phyloP scores from a whole-genome alignment of 2,113 vertebrate genomes.

The Phycodurus eques region DNA sequence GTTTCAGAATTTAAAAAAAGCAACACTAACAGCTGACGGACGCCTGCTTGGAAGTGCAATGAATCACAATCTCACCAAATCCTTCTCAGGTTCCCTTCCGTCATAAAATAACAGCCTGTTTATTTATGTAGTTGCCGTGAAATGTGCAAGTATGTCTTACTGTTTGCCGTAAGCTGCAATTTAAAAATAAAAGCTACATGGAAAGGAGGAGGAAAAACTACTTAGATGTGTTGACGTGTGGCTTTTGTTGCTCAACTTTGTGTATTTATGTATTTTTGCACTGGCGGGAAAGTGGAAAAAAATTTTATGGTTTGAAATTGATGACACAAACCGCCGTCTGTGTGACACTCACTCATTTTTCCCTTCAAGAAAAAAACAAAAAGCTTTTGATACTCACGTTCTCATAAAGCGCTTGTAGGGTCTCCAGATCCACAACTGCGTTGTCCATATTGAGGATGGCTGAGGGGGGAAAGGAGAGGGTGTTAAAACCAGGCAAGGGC shows the following conservation, averaged over 20 bases:
- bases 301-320: conserved; percentile 21
- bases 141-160: conserved; percentile 53
- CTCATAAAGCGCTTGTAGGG: conserved; percentile 94
- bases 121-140: conserved; percentile 48
- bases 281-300: conserved; percentile 39
- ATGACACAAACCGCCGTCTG: conserved; percentile 32
- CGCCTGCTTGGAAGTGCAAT: background rate
- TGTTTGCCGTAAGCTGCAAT: conserved; percentile 48
- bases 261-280: conserved; percentile 38
- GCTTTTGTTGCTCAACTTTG: conserved; percentile 39
- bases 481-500: conserved; percentile 16
- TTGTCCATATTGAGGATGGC: conserved; percentile 97
- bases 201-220: conserved; percentile 30
- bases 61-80: conserved; percentile 6
- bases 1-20: conserved; percentile 32
- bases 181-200: conserved; percentile 54
- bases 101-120: conserved; percentile 56
- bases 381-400: conserved; percentile 86
- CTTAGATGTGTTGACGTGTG: conserved; percentile 21
- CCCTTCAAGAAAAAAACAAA: conserved; percentile 13
- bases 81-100: conserved; percentile 38
- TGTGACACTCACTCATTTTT: conserved; percentile 16
- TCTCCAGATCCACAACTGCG: conserved; percentile 92
- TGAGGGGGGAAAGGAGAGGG: conserved; percentile 56
- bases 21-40: conserved; percentile 41